Conservation (phyloP, 2,888 invertebrate species). For the Herminia tarsipennalis region DNA sequence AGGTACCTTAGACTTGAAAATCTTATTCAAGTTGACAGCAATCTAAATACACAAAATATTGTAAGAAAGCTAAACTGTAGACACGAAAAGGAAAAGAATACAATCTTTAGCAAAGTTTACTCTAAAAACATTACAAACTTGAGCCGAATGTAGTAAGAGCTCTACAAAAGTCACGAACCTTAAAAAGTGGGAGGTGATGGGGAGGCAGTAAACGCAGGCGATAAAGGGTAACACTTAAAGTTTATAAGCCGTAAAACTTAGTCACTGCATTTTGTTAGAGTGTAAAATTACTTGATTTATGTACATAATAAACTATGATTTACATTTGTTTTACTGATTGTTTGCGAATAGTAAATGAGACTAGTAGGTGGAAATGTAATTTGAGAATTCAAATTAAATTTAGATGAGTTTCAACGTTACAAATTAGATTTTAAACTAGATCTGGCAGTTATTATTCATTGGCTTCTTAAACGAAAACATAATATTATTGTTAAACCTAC, state of each 20-base stretch:
- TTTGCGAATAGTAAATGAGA: constrained; percentile 3
- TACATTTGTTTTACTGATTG: constrained; percentile 11
- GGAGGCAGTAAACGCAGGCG: constrained; percentile 28
- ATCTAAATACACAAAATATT: constrained; percentile 5
- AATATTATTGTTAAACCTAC: too few relatives aligned
- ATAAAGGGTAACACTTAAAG: constrained; percentile 46
- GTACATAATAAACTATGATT: constrained; percentile 29
- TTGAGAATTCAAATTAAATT: background rate
- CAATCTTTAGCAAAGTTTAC: constrained; percentile 22
- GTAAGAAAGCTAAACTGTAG: constrained; percentile 7
- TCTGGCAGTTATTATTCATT: too few relatives aligned
- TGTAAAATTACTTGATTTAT: constrained; percentile 46
- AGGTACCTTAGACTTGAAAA: too few relatives aligned
- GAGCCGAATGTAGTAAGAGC: constrained; percentile 19
- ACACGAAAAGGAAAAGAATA: constrained; percentile 7
- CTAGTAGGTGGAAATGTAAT: background rate
- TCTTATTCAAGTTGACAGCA: constrained; percentile 2
- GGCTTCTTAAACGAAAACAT: too few relatives aligned
- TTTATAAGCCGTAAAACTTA: constrained; percentile 51
- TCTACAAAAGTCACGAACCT: constrained; percentile 34
- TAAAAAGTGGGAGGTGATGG: constrained; percentile 17
- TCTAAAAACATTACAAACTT: constrained; percentile 25
- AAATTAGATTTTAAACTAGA: background rate
- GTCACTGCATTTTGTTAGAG: constrained; percentile 40
- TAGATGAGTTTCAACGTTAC: background rate